Evolutionary conservation across 1,140 invertebrate species (phyloP).

Genomic region (Lamellibrachia luymesi): DNA sequence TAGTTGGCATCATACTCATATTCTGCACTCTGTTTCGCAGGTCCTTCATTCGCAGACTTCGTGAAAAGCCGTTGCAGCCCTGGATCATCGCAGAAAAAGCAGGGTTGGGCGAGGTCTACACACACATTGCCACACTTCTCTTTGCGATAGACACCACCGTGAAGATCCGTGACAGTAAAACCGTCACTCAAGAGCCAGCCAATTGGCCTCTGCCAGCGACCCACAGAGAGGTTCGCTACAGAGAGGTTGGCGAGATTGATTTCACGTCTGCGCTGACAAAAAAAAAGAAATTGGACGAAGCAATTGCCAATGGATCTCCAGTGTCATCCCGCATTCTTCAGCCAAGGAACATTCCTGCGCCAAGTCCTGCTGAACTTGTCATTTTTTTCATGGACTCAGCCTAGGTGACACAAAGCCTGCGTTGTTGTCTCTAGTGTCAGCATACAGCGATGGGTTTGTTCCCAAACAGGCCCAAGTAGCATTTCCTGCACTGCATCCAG

Average conservation of each 20-base stretch:
- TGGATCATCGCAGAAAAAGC: neutral
- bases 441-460: too few relatives aligned
- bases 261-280: too few relatives aligned
- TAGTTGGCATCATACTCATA: neutral
- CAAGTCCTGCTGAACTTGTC: too few relatives aligned
- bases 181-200: slow-evolving; percentile 3
- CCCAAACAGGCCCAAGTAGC: too few relatives aligned
- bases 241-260: neutral
- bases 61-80: too few relatives aligned
- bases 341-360: too few relatives aligned
- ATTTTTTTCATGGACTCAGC: neutral
- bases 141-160: neutral
- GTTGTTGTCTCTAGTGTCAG: too few relatives aligned
- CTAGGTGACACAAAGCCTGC: neutral
- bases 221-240: neutral
- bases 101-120: slow-evolving; percentile 23
- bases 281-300: too few relatives aligned
- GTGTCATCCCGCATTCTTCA: too few relatives aligned
- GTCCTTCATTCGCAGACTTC: neutral
- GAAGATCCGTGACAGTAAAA: neutral
- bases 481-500: too few relatives aligned
- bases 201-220: neutral
- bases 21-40: neutral
- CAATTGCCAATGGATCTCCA: too few relatives aligned
- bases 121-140: slow-evolving; percentile 22